Conservation (phyloP, 2,113 vertebrate genomes). For the Eptesicus fuscus region DNA sequence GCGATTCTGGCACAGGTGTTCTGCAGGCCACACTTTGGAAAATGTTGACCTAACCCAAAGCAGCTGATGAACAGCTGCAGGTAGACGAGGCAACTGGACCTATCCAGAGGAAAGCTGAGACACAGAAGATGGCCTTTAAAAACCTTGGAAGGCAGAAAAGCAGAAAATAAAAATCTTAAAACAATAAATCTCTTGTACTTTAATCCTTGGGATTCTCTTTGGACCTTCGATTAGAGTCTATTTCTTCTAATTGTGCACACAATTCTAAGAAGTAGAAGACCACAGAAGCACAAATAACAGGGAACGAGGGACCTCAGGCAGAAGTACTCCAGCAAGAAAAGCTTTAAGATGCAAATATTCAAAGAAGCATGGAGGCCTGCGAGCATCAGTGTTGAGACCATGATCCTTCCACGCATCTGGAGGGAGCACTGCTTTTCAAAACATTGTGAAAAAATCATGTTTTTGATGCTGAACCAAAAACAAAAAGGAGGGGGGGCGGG, state of each 20-base stretch:
- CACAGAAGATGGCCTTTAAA: neutral
- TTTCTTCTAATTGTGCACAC: neutral
- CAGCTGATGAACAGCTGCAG: neutral
- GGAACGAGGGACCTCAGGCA: neutral
- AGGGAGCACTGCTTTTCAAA: neutral
- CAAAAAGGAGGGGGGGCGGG: neutral
- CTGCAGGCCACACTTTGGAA: neutral
- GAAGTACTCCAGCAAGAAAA: neutral
- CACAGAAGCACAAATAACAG: neutral
- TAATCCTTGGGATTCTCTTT: neutral
- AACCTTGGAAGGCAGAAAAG: neutral
- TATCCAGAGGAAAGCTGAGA: neutral
- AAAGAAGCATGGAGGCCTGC: neutral
- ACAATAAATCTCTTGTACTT: neutral
- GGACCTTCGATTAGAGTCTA: neutral
- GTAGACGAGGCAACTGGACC: neutral
- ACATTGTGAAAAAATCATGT: neutral
- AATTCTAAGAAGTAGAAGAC: neutral
- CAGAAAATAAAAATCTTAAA: constrained; percentile 24
- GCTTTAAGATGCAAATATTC: neutral
- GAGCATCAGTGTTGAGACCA: neutral
- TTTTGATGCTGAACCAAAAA: neutral
- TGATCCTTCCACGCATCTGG: neutral
- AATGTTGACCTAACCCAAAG: neutral
- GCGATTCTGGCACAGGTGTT: neutral